Base-by-base conservation (phyloP, 2,888 invertebrate species). In the Lepetodrilus schrolli region DNA sequence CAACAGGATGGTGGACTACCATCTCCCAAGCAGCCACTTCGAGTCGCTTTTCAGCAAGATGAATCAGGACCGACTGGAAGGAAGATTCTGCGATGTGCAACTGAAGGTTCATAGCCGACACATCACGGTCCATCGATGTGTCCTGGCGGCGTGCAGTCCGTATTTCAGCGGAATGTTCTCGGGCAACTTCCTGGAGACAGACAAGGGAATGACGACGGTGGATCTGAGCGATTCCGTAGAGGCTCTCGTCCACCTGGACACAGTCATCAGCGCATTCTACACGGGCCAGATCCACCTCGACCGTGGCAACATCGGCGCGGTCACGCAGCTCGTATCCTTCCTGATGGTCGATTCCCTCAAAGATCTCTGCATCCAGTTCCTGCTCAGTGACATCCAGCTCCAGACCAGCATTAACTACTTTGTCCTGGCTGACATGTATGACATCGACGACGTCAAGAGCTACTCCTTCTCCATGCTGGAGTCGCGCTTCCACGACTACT, bases 101-200 rank as follows among this genome's bases (percentile, higher is more conserved):
- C 49, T 74, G 5, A 34, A 10, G 21, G 74, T 74, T 10, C 65
- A 50, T 23, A 66, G 26, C 30, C 43, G 34, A 21, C 43, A 48
- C 23, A 70, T 74, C 17, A 38, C 58, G 4, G 74, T 70, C 20
- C 74, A 74, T 26, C 50, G 66, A 26, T 47, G 70, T 36, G 71
- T 74, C 36, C 70, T 74, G 50, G 65, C 74, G 4, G 74, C 68
- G 0, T 70, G 74, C 66, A 70, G 70, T 26, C 47, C 70, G 7
- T 74, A 74, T 13, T 74, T 74, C 65, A 65, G 65, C 36, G 74
- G 70, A 20, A 70, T 74, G 70, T 74, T 74, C 51, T 65, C 65
- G 13, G 74, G 74, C 13, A 66, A 70, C 26, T 74, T 72, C 47
- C 72, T 65, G 4, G 72, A 74, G 48, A 48, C 43, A 1, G 73